Conservation (phyloP, 2,888 invertebrate genomes). For the Tanytarsus gracilentus region DNA sequence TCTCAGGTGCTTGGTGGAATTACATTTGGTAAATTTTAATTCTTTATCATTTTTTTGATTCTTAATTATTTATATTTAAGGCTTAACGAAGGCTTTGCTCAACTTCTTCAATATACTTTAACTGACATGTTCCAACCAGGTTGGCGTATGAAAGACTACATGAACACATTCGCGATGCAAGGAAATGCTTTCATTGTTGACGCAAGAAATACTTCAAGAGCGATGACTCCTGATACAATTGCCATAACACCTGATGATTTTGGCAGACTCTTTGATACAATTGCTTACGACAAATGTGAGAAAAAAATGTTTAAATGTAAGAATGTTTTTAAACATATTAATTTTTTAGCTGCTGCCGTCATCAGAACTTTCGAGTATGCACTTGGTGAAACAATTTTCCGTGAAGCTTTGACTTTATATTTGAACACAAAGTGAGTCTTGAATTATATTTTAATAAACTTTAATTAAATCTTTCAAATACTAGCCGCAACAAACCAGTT, state of each 20-base stretch:
- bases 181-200: slow-evolving; percentile 1
- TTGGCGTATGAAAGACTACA: neutral
- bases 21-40: neutral
- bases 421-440: slow-evolving; percentile 2
- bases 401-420: neutral
- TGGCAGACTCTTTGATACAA: neutral
- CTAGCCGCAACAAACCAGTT: slow-evolving; percentile 1
- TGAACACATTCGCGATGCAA: neutral
- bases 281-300: slow-evolving; percentile 13
- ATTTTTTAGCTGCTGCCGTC: slow-evolving; percentile 15
- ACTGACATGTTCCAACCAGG: neutral
- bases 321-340: no score
- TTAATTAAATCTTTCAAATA: neutral
- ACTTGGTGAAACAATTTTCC: slow-evolving; percentile 7
- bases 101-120: neutral
- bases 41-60: no score
- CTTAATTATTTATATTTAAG: neutral
- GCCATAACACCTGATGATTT: neutral
- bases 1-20: neutral
- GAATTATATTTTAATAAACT: neutral
- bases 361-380: slow-evolving; percentile 11
- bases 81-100: slow-evolving; percentile 22
- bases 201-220: neutral
- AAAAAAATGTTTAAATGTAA: no score
- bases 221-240: neutral